Percentiles rank a stretch among this genome's conserved stretches.
phyloP scores from a whole-genome alignment of 2,797 vertebrate genomes.

The Knipowitschia caucasica region DNA sequence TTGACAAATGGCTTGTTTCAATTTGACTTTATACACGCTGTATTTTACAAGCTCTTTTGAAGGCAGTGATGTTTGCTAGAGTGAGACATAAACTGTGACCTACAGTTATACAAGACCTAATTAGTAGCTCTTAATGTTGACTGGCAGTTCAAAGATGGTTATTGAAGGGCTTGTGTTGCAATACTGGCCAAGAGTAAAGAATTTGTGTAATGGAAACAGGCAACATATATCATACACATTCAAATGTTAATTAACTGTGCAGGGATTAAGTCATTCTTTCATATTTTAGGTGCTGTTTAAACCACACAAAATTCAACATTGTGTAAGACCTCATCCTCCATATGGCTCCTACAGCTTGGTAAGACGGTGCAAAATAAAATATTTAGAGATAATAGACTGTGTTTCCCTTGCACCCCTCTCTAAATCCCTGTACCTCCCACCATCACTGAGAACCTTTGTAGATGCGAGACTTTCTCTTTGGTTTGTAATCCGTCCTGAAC shows the following conservation, averaged over 20 bases:
- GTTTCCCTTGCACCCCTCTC: slow-evolving; percentile 54
- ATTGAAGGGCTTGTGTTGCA: slow-evolving; percentile 17
- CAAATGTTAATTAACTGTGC: background rate
- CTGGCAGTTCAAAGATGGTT: slow-evolving; percentile 53
- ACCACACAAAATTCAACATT: too few relatives aligned
- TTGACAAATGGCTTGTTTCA: slow-evolving; percentile 24
- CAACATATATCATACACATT: background rate
- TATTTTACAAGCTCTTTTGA: slow-evolving; percentile 43
- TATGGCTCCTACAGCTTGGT: slow-evolving; percentile 39
- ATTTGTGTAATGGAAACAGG: slow-evolving; percentile 40
- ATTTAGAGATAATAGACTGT: slow-evolving; percentile 57
- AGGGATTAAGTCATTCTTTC: too few relatives aligned
- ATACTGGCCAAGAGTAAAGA: slow-evolving; percentile 55
- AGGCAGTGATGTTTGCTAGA: slow-evolving; percentile 36
- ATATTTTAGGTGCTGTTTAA: too few relatives aligned
- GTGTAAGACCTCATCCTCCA: slow-evolving; percentile 3
- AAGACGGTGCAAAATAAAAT: slow-evolving; percentile 56
- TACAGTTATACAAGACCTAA: slow-evolving; percentile 58
- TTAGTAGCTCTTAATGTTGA: slow-evolving; percentile 61
- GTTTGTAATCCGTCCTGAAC: slow-evolving; percentile 59
- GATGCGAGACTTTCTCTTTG: slow-evolving; percentile 60
- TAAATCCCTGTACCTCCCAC: slow-evolving; percentile 52
- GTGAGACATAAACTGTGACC: slow-evolving; percentile 60
- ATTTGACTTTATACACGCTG: slow-evolving; percentile 6
- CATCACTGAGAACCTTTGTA: slow-evolving; percentile 51